A percentile compares a stretch with the other conserved stretches of the same genome.
Conservation (phyloP, 2,888 invertebrate species). For the Drosophila affinis region DNA sequence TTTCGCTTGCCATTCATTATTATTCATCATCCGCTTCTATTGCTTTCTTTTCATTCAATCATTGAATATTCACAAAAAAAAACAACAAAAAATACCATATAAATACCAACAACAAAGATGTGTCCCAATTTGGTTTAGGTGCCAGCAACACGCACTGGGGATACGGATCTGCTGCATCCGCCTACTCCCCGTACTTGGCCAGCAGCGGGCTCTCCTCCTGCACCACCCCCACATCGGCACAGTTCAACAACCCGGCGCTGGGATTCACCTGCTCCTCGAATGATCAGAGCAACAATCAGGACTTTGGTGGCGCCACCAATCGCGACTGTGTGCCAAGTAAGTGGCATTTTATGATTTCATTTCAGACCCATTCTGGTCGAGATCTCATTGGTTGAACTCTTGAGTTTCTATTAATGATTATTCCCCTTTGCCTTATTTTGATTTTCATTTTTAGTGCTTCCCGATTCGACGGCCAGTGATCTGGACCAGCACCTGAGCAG, state of each 20-base stretch:
- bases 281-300: slow-evolving; percentile 86
- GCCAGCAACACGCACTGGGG: slow-evolving; percentile 95
- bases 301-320: slow-evolving; percentile 86
- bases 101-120: slow-evolving; percentile 85
- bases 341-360: slow-evolving; percentile 41
- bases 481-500: slow-evolving; percentile 90
- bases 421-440: not conserved
- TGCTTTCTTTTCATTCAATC: too few species aligned
- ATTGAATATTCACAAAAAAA: too few species aligned
- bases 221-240: slow-evolving; percentile 88
- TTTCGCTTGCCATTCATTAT: too few species aligned
- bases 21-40: too few species aligned
- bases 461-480: slow-evolving; percentile 90
- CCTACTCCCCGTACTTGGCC: slow-evolving; percentile 93
- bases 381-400: not conserved
- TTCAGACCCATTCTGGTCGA: too few species aligned
- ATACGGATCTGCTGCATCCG: slow-evolving; percentile 92
- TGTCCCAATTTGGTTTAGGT: slow-evolving; percentile 93
- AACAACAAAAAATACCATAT: slow-evolving; percentile 1
- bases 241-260: slow-evolving; percentile 90
- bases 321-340: slow-evolving; percentile 85
- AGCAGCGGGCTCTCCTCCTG: slow-evolving; percentile 89
- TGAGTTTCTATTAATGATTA: not conserved
- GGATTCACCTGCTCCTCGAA: slow-evolving; percentile 89
- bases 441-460: slow-evolving; percentile 86